These are phyloP conservation scores for Halisarca cf. caerulea DNA, from an alignment of 37 sponge, comb jelly and placozoan species.

Conservation along the genomic window DNA sequence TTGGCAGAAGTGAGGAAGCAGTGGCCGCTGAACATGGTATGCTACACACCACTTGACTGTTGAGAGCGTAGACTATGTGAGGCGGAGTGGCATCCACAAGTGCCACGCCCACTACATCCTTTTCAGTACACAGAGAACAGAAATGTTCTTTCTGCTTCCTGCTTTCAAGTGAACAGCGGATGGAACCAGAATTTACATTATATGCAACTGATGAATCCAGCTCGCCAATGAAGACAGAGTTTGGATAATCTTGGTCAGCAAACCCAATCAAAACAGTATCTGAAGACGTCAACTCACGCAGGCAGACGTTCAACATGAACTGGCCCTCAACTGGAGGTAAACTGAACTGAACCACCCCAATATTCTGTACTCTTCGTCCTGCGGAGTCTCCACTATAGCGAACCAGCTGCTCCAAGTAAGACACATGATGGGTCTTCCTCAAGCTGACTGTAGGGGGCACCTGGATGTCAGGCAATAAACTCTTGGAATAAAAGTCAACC, in stretches of 20 bases:
- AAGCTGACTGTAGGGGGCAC: conserved; percentile 55
- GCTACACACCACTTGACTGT: neutral
- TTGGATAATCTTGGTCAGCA: conserved; percentile 51
- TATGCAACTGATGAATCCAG: neutral
- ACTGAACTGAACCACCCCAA: conserved; percentile 64
- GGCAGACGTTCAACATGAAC: conserved; percentile 50
- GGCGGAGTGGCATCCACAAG: neutral
- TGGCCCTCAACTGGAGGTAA: conserved; percentile 16
- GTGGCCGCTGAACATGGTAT: neutral
- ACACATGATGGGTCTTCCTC: conserved; percentile 58
- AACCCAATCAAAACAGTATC: conserved; percentile 67
- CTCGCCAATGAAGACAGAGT: neutral
- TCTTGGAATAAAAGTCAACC: conserved; percentile 11
- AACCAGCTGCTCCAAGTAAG: conserved; percentile 63
- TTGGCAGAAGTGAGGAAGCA: neutral
- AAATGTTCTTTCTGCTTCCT: neutral
- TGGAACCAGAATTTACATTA: neutral
- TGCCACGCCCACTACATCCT: neutral
- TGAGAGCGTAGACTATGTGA: neutral
- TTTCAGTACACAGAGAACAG: neutral
- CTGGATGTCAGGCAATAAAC: neutral
- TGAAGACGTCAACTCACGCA: neutral
- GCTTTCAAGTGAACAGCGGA: neutral
- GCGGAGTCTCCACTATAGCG: conserved; percentile 44
- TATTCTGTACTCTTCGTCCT: neutral